Percentiles rank a stretch among this genome's conserved stretches.
phyloP scores from a whole-genome alignment of 2,888 invertebrate genomes.

The Drosophila mettleri region DNA sequence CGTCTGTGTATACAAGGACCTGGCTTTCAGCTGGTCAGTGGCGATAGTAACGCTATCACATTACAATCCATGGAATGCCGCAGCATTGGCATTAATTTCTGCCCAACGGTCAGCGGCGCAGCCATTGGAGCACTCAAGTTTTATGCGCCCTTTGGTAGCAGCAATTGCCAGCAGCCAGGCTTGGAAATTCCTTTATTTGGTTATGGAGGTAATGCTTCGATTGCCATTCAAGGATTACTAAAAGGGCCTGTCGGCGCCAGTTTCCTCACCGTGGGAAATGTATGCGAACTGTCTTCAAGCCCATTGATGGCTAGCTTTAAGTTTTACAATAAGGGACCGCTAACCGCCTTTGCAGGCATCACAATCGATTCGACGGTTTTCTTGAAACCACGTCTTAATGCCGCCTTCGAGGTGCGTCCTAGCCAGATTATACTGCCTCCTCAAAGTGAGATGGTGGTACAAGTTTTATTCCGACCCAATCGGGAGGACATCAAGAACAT shows the following conservation, averaged over 20 bases:
- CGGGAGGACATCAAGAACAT: slow-evolving; percentile 85
- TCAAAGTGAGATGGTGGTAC: slow-evolving; percentile 83
- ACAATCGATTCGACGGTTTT: slow-evolving; percentile 80
- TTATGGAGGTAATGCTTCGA: slow-evolving; percentile 87
- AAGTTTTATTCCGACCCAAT: slow-evolving; percentile 85
- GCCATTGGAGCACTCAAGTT: slow-evolving; percentile 87
- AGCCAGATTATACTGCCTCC: slow-evolving; percentile 85
- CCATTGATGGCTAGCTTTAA: slow-evolving; percentile 85
- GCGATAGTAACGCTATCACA: slow-evolving; percentile 83
- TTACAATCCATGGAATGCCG: slow-evolving; percentile 87
- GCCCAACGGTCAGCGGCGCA: slow-evolving; percentile 86
- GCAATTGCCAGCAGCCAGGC: slow-evolving; percentile 71
- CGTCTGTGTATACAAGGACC: slow-evolving; percentile 86
- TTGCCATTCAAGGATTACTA: slow-evolving; percentile 86
- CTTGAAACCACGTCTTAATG: slow-evolving; percentile 78
- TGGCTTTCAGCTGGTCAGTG: slow-evolving; percentile 84
- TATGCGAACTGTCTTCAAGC: slow-evolving; percentile 84
- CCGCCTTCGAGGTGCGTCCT: slow-evolving; percentile 84
- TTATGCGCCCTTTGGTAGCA: slow-evolving; percentile 83
- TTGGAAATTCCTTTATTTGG: slow-evolving; percentile 86
- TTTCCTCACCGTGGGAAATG: slow-evolving; percentile 87
- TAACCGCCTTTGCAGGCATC: slow-evolving; percentile 86
- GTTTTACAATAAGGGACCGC: slow-evolving; percentile 87
- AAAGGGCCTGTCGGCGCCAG: slow-evolving; percentile 87
- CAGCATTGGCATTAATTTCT: slow-evolving; percentile 86